A percentile compares a stretch with the other conserved stretches of the same genome.
Conservation (phyloP, 1,140 invertebrate genomes). For the Drosophila jambulina region DNA sequence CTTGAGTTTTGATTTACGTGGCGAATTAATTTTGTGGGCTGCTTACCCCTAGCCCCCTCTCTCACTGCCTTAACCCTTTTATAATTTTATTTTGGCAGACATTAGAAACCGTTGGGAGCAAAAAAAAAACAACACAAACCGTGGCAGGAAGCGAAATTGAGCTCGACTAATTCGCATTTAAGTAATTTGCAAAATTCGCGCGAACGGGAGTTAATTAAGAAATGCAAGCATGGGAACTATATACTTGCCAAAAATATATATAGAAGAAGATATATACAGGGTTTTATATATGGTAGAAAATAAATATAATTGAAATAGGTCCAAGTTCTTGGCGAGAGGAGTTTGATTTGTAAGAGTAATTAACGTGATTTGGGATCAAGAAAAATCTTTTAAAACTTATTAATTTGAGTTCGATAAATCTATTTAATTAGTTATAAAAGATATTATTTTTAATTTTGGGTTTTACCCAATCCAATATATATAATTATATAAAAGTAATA, state of each 20-base stretch:
- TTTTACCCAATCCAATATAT: not conserved
- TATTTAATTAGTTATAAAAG: too few relatives aligned
- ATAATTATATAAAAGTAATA: too few relatives aligned
- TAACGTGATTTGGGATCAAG: not conserved
- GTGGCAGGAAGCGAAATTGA: constrained; percentile 67
- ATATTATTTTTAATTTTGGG: too few relatives aligned
- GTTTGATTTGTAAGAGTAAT: not conserved
- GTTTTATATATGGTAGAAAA: not conserved
- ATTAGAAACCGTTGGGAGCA: constrained; percentile 52
- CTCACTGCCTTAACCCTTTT: not conserved
- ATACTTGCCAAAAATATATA: not conserved
- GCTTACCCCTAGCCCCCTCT: not conserved
- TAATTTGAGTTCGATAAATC: too few relatives aligned
- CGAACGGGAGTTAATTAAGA: constrained; percentile 57
- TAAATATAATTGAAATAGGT: not conserved
- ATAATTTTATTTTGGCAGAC: constrained; percentile 19
- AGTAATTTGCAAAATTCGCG: constrained; percentile 65
- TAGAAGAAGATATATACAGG: not conserved
- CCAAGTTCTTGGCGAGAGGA: not conserved
- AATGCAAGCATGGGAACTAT: constrained; percentile 33
- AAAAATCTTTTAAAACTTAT: too few relatives aligned
- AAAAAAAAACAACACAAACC: constrained; percentile 2
- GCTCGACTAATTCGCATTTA: constrained; percentile 73
- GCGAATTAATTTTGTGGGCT: constrained; percentile 76
- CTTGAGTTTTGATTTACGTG: constrained; percentile 71